phyloP scores from a whole-genome alignment of 2,113 vertebrate genomes.

The Phyllostomus discolor region DNA sequence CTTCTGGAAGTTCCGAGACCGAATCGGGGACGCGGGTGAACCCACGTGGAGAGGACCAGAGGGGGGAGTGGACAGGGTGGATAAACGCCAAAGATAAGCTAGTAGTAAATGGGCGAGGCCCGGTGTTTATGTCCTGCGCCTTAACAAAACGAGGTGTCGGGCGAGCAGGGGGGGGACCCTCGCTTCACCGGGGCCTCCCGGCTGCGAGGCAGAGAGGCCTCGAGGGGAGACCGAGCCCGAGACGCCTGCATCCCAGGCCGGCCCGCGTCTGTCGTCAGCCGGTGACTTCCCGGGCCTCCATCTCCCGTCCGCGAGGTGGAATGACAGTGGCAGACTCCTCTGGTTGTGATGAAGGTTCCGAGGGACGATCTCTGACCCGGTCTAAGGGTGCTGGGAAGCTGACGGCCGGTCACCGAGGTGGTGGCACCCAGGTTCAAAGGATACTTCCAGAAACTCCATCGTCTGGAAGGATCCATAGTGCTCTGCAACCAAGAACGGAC shows the following conservation, averaged over 20 bases:
- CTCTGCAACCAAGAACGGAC: neutral
- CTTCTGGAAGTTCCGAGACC: neutral
- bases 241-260: too few species aligned
- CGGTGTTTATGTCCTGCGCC: neutral
- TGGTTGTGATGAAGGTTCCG: neutral
- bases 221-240: fast-evolving
- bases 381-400: neutral
- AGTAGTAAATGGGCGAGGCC: neutral
- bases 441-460: fast-evolving
- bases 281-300: neutral
- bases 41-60: neutral
- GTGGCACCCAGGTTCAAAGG: neutral
- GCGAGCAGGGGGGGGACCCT: neutral
- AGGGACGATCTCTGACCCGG: too few species aligned
- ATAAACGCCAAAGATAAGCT: neutral
- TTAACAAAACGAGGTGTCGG: neutral
- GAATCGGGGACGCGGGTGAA: fast-evolving
- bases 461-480: neutral
- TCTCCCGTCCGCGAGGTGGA: neutral
- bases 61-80: neutral
- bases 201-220: neutral
- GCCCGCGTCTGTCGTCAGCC: neutral
- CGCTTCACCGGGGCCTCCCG: fast-evolving
- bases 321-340: neutral
- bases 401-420: neutral